A percentile compares a stretch with the other conserved stretches of the same genome.
Evolutionary conservation across 2,113 vertebrate genomes (phyloP).

Genomic region (Regulus satrapa): DNA sequence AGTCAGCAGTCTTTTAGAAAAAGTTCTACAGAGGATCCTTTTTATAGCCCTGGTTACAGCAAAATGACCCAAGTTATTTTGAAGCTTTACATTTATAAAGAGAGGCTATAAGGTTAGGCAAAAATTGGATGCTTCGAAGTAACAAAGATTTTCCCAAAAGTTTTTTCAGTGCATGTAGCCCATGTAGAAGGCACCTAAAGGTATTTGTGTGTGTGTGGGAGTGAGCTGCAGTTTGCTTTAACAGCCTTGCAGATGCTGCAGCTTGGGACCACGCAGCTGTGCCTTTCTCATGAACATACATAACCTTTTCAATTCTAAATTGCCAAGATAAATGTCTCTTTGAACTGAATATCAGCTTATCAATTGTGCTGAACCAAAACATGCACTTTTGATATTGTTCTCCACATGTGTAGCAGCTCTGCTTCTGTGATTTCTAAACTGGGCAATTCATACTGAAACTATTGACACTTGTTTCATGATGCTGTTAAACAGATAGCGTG

Average conservation of each 20-base stretch:
- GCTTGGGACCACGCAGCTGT: slow-evolving; percentile 17
- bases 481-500: background rate
- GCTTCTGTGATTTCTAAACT: background rate
- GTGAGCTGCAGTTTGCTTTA: background rate
- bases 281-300: slow-evolving; percentile 13
- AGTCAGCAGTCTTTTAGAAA: background rate
- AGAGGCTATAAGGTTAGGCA: background rate
- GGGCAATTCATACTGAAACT: background rate
- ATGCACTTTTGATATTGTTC: background rate
- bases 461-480: background rate
- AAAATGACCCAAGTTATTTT: background rate
- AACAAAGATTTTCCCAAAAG: background rate
- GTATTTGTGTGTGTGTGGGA: background rate
- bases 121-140: background rate
- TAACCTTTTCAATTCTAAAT: background rate
- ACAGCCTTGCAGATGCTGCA: background rate
- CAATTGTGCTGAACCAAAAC: background rate
- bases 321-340: background rate
- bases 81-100: background rate
- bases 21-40: background rate
- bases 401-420: background rate
- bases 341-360: background rate
- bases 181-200: background rate
- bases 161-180: background rate
- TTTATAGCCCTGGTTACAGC: background rate